Evolutionary conservation across 1,140 invertebrate genomes (phyloP).

Genomic region (Gonioctena quinquepunctata): DNA sequence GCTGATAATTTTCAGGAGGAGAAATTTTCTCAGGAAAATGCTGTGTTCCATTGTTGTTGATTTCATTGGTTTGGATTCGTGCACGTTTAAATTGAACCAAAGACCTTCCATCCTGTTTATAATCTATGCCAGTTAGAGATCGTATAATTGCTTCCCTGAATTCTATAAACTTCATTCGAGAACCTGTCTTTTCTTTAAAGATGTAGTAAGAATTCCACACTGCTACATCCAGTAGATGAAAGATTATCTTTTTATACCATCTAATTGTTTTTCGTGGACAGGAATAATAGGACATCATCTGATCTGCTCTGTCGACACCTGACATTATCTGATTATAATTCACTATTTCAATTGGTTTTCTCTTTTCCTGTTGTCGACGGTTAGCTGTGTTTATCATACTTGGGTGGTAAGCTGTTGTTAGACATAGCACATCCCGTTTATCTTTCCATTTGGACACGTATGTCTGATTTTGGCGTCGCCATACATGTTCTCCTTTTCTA

Average conservation of each 20-base stretch:
- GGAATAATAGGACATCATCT: not conserved
- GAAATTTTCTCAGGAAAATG: too few relatives aligned
- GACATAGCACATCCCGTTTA: too few relatives aligned
- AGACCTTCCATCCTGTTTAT: too few relatives aligned
- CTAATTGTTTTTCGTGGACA: not conserved
- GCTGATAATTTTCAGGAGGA: too few relatives aligned
- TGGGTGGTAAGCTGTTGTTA: conserved; percentile 39
- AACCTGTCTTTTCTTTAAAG: too few relatives aligned
- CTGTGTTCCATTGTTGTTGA: too few relatives aligned
- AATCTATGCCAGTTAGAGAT: too few relatives aligned
- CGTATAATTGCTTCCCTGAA: too few relatives aligned
- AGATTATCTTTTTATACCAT: conserved; percentile 1
- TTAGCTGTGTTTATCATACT: conserved; percentile 17
- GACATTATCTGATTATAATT: conserved; percentile 33
- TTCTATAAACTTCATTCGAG: too few relatives aligned
- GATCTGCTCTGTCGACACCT: conserved; percentile 25
- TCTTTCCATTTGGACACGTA: conserved; percentile 50
- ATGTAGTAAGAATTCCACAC: not conserved
- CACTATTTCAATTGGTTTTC: conserved; percentile 38
- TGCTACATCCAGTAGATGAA: conserved; percentile 2
- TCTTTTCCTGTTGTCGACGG: conserved; percentile 22
- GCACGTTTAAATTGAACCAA: too few relatives aligned
- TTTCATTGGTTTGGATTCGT: too few relatives aligned
- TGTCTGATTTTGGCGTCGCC: conserved; percentile 1
- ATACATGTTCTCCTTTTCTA: conserved; percentile 16